Base-by-base conservation (phyloP, 2,888 invertebrate species). In the Plebejus anna region DNA sequence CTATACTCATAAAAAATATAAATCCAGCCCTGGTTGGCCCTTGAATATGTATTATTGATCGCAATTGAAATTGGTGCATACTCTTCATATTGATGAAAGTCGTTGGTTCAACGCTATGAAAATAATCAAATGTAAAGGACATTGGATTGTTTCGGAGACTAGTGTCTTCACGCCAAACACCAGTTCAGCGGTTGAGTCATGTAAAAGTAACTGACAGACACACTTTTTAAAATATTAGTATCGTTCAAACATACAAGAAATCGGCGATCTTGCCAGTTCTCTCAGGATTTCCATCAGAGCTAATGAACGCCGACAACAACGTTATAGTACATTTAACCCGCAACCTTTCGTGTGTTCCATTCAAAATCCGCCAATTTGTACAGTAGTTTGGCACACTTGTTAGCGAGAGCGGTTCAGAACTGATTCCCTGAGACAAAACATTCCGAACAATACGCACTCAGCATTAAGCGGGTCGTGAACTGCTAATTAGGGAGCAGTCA, bases 401-500 rank as follows among this genome's bases (percentile, higher is more conserved):
- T 59, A 59, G 76, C 28, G 16, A 32, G 71, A 42, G 38, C 72
- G n/a, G 71, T 57, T 42, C 13, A 38, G 42, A 72, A 76, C 71
- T 42, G 55, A 71, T 71, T 76, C 57, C 51, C 38, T 36, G 57
- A 77, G 75, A 78, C 78, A 78, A 79, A 79, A 77, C 79, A 51
- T 61, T 38, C 75, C 71, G 76, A 73, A 78, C 76, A 77, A 75
- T 78, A 75, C 75, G 70, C 47, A 76, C 38, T 77, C 75, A 75
- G 73, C 42, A 28, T 75, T 72, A 72, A 76, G 72, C 72, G 72
- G 72, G 76, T 59, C 61, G 76, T 66, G 36, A 66, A 32, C 59
- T 38, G 75, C 79, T 79, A 78, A 79, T 79, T 79, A 79, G 79
- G 75, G 75, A 61, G 76, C 78, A 79, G 78, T 79, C 79, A 78